Base-by-base conservation (phyloP, 2,113 vertebrate species). In the Climacteris rufus region DNA sequence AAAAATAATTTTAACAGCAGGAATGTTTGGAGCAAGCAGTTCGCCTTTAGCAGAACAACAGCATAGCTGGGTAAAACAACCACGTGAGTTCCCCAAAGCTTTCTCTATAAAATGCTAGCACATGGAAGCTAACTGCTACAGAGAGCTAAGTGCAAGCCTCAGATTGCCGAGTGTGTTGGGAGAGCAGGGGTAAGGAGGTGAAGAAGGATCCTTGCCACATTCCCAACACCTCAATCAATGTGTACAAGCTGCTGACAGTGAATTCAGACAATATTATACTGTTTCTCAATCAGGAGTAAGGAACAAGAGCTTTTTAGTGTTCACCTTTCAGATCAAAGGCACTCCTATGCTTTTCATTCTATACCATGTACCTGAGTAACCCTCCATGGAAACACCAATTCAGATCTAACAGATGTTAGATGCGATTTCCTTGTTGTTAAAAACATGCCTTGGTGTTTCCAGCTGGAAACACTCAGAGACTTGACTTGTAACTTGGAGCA, bases 161-260 rank as follows among this genome's bases (percentile, higher is more conserved):
- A 63, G 33, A 33, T 7, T 76, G 25, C 61, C 70, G n/a, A 39
- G 16, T 0, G 6, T 12, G 60, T 23, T 37, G 23, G 5, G 10
- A n/a, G 4, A 28, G 7, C 11, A 7, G 3, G 14, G 3, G 9
- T 11, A 24, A 33, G 19, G 11, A 66, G 10, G 11, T 11, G 10
- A 81, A 40, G 15, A 53, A 70, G 5, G 16, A 42, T 68, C 27
- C 27, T 22, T 40, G 14, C 39, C 33, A 31, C 42, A 11, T 33
- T 57, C 3, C 23, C 15, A 79, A 2, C n/a, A 60, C 11, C 40
- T 74, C 71, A 40, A 0, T 11, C 14, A 79, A 30, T 8, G 9
- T 8, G 13, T 44, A 61, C 25, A 49, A 39, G 31, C 63, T 44
- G n/a, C n/a, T 53, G 69, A 35, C 23, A 39, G 16, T 30, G 19